Base-by-base conservation (phyloP, 2,888 invertebrate genomes). In the Clistopyga incitator region DNA sequence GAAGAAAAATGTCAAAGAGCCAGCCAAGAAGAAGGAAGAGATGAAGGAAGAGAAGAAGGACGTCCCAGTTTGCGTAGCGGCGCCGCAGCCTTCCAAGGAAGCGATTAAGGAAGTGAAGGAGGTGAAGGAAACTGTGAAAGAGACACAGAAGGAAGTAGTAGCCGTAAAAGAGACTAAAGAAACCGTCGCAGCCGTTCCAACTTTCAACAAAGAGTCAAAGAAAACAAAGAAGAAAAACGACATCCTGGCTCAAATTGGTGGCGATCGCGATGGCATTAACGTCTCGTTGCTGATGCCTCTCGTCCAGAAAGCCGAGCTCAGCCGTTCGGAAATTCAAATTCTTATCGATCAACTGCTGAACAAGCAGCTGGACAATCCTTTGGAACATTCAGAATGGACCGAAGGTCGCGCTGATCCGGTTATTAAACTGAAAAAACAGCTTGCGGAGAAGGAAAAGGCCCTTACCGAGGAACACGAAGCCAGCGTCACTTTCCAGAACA, bases 341-440 rank as follows among this genome's bases (percentile, higher is more conserved):
- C 95, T 98, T 78, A 98, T 98, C 88, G 98, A 98, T 93, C 96
- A 97, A 87, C 95, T 98, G 88, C 95, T 98, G 88, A 98, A 98
- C 94, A 98, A 98, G 92, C 98, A 98, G 93, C 96, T 97, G 92
- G 96, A 96, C 84, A 94, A 95, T 87, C 96, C 96, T 0, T 92
- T 93, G 38, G 95, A 96, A 86, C 96, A 97, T 90, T 96, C 97
- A 2, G 98, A 98, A 90, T 98, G 98, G 98, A 96, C 96, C 72
- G 97, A 97, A 95, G 97, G 97, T 56, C 96, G 96, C 71, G 96
- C 97, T 68, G 98, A 98, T 92, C 97, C 98, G 0, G 95, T 98
- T 85, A 96, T 97, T 87, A 97, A 97, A 90, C 92, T 98, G 88
- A 97, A 97, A 93, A 98, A 97, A 88, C 98, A 98, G 92, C 94